Percentiles rank a stretch among this genome's conserved stretches.
Conservation (phyloP, 2,888 invertebrate species). For the Cheilosia vernalis region DNA sequence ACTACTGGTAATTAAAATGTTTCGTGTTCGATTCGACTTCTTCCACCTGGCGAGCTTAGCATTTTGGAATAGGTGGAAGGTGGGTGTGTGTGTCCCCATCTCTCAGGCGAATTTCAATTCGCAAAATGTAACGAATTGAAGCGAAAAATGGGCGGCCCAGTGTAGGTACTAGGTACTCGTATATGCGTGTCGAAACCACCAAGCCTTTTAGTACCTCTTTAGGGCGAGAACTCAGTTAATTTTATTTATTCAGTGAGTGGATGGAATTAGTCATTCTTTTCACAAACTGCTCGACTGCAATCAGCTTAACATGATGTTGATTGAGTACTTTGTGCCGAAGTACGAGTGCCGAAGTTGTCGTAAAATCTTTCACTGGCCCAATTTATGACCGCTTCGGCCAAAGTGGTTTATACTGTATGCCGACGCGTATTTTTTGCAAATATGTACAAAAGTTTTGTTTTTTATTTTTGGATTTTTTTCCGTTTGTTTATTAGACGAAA, state of each 20-base stretch:
- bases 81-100: not conserved
- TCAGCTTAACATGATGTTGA: slow-evolving; percentile 69
- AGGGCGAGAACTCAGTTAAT: slow-evolving; percentile 53
- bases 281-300: slow-evolving; percentile 46
- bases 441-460: not conserved
- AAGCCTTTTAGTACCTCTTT: slow-evolving; percentile 47
- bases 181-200: slow-evolving; percentile 30
- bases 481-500: slow-evolving; percentile 60
- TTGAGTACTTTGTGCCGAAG: slow-evolving; percentile 45
- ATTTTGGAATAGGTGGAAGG: slow-evolving; percentile 22
- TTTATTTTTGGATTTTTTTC: slow-evolving; percentile 16
- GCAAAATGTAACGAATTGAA: slow-evolving; percentile 1
- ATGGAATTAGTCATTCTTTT: slow-evolving; percentile 65
- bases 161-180: not conserved
- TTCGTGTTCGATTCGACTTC: slow-evolving; percentile 69
- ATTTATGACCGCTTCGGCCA: slow-evolving; percentile 41
- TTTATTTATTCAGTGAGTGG: slow-evolving; percentile 53
- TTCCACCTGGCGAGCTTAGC: slow-evolving; percentile 43
- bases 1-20: slow-evolving; percentile 65
- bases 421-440: not conserved
- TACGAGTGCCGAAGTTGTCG: slow-evolving; percentile 53
- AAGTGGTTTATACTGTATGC: slow-evolving; percentile 8
- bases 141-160: not conserved
- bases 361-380: slow-evolving; percentile 43
- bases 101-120: slow-evolving; percentile 57